These are phyloP conservation scores for Coremacera marginata DNA, from an alignment of 2,888 invertebrate species.

Conservation along the genomic window DNA sequence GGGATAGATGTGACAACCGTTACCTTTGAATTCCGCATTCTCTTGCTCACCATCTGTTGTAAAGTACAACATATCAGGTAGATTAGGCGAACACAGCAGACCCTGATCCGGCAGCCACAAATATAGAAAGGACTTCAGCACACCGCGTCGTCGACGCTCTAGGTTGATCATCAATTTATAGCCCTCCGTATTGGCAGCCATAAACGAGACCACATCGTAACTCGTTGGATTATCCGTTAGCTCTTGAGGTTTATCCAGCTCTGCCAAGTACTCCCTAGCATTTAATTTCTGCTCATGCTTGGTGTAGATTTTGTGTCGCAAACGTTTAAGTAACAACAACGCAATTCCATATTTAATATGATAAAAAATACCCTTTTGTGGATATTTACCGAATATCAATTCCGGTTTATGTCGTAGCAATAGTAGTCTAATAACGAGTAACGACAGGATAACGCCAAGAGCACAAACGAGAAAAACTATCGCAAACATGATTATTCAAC, in stretches of 20 bases:
- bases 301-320: slow-evolving; percentile 67
- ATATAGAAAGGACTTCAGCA: slow-evolving; percentile 78
- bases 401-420: slow-evolving; percentile 58
- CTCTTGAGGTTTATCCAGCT: slow-evolving; percentile 71
- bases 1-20: slow-evolving; percentile 77
- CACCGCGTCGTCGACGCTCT: slow-evolving; percentile 76
- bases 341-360: slow-evolving; percentile 71
- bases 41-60: slow-evolving; percentile 69
- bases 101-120: slow-evolving; percentile 79
- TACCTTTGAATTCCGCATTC: slow-evolving; percentile 73
- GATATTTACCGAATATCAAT: slow-evolving; percentile 72
- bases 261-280: slow-evolving; percentile 56
- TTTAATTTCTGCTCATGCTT: slow-evolving; percentile 55
- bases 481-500: neutral
- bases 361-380: slow-evolving; percentile 72
- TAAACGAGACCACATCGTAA: slow-evolving; percentile 85
- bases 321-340: slow-evolving; percentile 65
- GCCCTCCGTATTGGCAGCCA: slow-evolving; percentile 75
- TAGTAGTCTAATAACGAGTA: slow-evolving; percentile 51
- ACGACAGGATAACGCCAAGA: slow-evolving; percentile 48
- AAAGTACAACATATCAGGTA: slow-evolving; percentile 79
- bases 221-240: slow-evolving; percentile 70
- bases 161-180: slow-evolving; percentile 77
- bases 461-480: neutral
- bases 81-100: slow-evolving; percentile 76